These are phyloP conservation scores for Rhorus exstirpatorius DNA, from an alignment of 2,888 invertebrate species.

Conservation along the genomic window DNA sequence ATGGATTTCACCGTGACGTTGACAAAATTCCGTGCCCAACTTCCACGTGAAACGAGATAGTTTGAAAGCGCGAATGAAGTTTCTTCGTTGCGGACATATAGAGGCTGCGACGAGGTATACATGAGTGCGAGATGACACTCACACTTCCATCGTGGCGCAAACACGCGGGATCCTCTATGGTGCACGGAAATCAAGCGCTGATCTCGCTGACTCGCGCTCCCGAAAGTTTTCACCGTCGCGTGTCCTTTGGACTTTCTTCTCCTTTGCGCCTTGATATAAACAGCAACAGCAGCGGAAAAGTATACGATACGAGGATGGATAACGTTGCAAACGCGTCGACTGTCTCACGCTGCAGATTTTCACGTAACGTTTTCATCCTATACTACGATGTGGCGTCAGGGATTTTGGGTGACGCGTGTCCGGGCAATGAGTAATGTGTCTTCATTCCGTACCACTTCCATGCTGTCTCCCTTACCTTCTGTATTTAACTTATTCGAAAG, in stretches of 20 bases:
- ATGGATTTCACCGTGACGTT: constrained; percentile 51
- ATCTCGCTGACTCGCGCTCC: no score
- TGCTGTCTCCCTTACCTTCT: constrained; percentile 51
- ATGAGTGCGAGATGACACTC: constrained; percentile 43
- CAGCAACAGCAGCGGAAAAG: constrained; percentile 51
- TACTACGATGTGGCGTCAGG: constrained; percentile 64
- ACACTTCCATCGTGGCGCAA: no score
- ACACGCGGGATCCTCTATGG: no score
- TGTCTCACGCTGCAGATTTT: constrained; percentile 52
- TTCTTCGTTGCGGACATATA: background rate
- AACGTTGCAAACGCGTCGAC: constrained; percentile 59
- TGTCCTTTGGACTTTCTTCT: constrained; percentile 3
- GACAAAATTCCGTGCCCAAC: constrained; percentile 57
- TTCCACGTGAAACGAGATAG: constrained; percentile 29
- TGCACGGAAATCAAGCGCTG: no score
- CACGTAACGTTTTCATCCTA: constrained; percentile 60
- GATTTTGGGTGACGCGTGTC: constrained; percentile 67
- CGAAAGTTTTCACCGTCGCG: no score
- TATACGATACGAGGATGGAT: constrained; percentile 15
- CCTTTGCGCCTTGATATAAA: constrained; percentile 37
- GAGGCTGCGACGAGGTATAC: background rate
- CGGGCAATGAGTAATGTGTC: constrained; percentile 77
- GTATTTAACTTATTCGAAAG: constrained; percentile 84
- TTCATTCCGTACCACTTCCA: constrained; percentile 76
- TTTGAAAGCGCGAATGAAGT: constrained; percentile 57